Conservation (phyloP, 1,140 invertebrate species). For the Hyles vespertilio region DNA sequence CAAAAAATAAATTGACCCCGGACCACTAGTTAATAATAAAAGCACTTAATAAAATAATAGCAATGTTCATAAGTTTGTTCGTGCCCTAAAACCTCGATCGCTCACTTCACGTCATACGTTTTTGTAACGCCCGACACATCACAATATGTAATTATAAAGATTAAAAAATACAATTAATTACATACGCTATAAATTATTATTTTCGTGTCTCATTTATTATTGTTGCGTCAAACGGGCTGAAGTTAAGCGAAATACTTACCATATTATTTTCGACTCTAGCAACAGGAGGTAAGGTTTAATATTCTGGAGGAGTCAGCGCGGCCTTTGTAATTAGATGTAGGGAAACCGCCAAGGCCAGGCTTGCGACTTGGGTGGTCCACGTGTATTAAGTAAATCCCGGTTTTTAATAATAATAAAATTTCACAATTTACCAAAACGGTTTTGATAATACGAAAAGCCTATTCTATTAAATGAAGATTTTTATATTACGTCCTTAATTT, state of each 20-base stretch:
- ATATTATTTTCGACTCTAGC: neutral
- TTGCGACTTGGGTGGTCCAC: conserved; percentile 2
- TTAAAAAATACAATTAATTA: conserved; percentile 1
- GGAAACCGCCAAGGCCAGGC: conserved; percentile 3
- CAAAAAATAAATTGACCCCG: too few species aligned
- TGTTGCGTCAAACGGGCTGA: conserved; percentile 17
- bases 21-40: too few species aligned
- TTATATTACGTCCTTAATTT: too few species aligned
- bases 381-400: conserved; percentile 2
- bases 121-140: too few species aligned
- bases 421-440: neutral
- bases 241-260: conserved; percentile 8
- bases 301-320: neutral
- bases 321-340: conserved; percentile 4
- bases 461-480: too few species aligned
- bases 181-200: conserved; percentile 3
- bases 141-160: too few species aligned
- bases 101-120: too few species aligned
- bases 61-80: too few species aligned
- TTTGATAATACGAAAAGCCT: neutral
- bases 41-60: too few species aligned
- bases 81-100: too few species aligned
- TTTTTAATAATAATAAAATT: conserved; percentile 5
- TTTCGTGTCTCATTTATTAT: conserved; percentile 11
- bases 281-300: neutral